Evolutionary conservation across 2,797 vertebrate genomes (phyloP), one percentile per base, ranked within the genome.

Genomic region (Rhadinocentrus ornatus): DNA sequence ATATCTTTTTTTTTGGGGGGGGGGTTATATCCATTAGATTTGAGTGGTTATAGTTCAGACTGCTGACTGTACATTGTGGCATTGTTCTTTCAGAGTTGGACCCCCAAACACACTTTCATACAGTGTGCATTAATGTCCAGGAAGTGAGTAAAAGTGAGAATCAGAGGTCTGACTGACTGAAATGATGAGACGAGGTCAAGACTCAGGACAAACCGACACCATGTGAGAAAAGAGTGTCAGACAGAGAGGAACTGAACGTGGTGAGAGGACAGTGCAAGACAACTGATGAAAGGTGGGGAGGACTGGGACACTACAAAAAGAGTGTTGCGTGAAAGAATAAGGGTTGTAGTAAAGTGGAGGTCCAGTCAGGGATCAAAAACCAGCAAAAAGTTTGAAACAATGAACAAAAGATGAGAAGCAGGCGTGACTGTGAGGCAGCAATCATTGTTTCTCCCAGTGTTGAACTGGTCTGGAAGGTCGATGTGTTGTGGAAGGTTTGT

Each of bases 101-200:
- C 13, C 1, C 4, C 52, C 54, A 55, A 66, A 32, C 50, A 34
- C 22, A 58, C 18, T 32, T 32, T 34, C 31, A 65, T 37, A 58
- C 8, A 32, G 16, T 44, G 39, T 26, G 18, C 10, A 22, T 11
- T 60, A 75, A 73, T 65, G 74, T 81, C 76, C 75, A 81, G 78
- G 75, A 18, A 77, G 69, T 85, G 81, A 89, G 82, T 84, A 69
- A 84, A 73, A 59, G 81, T 62, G 66, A 88, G 83, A 90, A 81
- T 89, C 83, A 89, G 84, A 84, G 90, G 86, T 90, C 84, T 83
- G 66, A 71, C 67, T 60, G 62, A 66, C 71, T 85, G 82, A 84
- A 77, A 86, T 70, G 62, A 88, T 70, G 22, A 77, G 75, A 86
- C 78, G 75, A 89, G 88, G 86, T 90, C 82, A 85, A 84, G 78